Percentiles rank a stretch among this genome's conserved stretches.
Evolutionary conservation across 2,888 invertebrate species (phyloP).

Genomic region (Meliscaeva auricollis): DNA sequence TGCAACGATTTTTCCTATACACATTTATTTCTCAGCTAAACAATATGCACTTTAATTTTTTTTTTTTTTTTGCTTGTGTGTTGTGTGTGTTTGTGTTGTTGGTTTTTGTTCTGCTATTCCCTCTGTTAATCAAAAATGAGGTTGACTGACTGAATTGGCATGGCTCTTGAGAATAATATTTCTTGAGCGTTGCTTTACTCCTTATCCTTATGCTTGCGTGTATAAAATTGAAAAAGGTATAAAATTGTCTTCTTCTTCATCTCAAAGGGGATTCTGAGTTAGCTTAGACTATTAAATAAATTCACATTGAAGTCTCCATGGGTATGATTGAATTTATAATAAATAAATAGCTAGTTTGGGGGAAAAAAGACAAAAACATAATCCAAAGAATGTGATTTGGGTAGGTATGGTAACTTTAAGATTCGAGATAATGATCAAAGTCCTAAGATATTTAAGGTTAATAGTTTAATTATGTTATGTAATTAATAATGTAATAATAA

Average conservation of each 20-base stretch:
- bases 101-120: not conserved
- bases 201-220: too few relatives aligned
- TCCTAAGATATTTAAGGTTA: too few relatives aligned
- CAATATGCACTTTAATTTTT: slow-evolving; percentile 53
- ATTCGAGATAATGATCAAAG: too few relatives aligned
- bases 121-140: slow-evolving; percentile 16
- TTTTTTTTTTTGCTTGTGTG: too few relatives aligned
- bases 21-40: slow-evolving; percentile 6
- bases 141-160: slow-evolving; percentile 17
- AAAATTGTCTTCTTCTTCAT: not conserved
- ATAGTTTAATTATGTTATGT: too few relatives aligned
- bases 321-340: slow-evolving; percentile 54
- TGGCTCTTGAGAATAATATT: not conserved
- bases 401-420: too few relatives aligned
- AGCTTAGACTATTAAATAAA: slow-evolving; percentile 54
- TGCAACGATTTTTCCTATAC: not conserved
- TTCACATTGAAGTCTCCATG: slow-evolving; percentile 34
- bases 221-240: not conserved
- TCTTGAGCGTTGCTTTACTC: too few relatives aligned
- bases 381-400: too few relatives aligned
- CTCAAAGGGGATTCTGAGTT: slow-evolving; percentile 35
- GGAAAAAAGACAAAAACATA: slow-evolving; percentile 19
- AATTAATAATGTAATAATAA: too few relatives aligned
- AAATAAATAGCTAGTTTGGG: slow-evolving; percentile 36
- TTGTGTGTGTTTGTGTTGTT: not conserved